phyloP scores from a whole-genome alignment of 2,113 vertebrate species.

The Triplophysa siluroides region DNA sequence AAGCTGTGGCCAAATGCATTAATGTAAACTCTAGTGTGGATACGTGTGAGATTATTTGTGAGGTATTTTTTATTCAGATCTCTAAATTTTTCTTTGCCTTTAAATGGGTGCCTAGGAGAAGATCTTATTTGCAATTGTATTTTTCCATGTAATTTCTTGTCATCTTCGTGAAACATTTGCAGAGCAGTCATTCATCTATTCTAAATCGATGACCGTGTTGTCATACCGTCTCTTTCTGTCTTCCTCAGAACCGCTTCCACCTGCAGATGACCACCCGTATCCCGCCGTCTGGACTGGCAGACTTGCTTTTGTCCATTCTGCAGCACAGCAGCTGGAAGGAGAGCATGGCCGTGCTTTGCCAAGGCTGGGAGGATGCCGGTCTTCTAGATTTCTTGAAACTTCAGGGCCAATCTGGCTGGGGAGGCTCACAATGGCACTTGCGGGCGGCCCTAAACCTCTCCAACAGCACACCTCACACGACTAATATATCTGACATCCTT shows the following conservation, averaged over 20 bases:
- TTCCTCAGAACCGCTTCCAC: slow-evolving; percentile 83
- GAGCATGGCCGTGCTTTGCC: slow-evolving; percentile 78
- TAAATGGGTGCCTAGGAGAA: too few relatives aligned
- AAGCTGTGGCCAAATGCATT: too few relatives aligned
- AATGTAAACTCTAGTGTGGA: too few relatives aligned
- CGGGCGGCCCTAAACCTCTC: slow-evolving; percentile 79
- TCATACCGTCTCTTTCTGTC: slow-evolving; percentile 12
- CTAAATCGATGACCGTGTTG: neutral
- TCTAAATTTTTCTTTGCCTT: too few relatives aligned
- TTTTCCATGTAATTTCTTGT: too few relatives aligned
- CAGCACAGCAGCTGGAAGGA: slow-evolving; percentile 78
- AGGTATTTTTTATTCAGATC: too few relatives aligned
- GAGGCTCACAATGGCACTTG: slow-evolving; percentile 67
- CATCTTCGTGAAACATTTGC: neutral
- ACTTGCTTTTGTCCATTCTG: slow-evolving; percentile 76
- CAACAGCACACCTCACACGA: slow-evolving; percentile 55
- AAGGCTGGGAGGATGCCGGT: slow-evolving; percentile 73
- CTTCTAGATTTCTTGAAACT: slow-evolving; percentile 66
- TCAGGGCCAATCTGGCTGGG: slow-evolving; percentile 61
- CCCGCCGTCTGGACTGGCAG: slow-evolving; percentile 76
- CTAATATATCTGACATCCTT: slow-evolving; percentile 67
- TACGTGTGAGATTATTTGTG: too few relatives aligned
- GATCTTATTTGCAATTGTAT: too few relatives aligned
- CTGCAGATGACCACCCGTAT: slow-evolving; percentile 82
- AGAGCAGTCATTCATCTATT: neutral